Base-by-base conservation (phyloP, 2,797 vertebrate genomes). In the Danionella dracula region DNA sequence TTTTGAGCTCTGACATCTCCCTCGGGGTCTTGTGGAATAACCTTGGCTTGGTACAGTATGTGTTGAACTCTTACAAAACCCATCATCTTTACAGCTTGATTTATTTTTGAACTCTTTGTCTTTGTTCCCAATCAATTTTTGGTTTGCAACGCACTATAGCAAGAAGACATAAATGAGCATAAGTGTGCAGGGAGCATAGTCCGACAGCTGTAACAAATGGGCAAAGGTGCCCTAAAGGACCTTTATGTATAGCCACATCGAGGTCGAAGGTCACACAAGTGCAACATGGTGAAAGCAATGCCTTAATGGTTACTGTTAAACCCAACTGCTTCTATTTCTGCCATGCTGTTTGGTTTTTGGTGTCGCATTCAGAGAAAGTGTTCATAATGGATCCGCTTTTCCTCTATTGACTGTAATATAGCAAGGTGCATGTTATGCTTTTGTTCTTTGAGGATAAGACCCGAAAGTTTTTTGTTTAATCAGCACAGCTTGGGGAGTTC, bases 401-500 rank as follows among this genome's bases (percentile, higher is more conserved):
- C 1, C 4, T 37, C 15, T 10, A 4, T 40, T 0, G 7, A 10
- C 16, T 32, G 42, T 29, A 41, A 29, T 50, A 21, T 34, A 34
- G 4, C 1, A 8, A 3, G 6, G 8, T 58, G 23, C 9, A 21
- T 41, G 35, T 16, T 34, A 4, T 19, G 5, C 6, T 42, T 49
- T 57, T 72, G n/a, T 46, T 12, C 16, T 59, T 44, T 86, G 84
- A 84, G 84, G 84, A 84, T 79, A 79, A 73, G 37, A 74, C 69
- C 82, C 84, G 65, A 73, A 84, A 88, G 89, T 88, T 86, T 80
- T 84, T 77, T 85, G 86, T 86, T 89, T 88, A 86, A 78, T 76
- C 73, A 77, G 76, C 74, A 80, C 71, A 81, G 76, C 77, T 85
- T 76, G 68, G 82, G 78, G 80, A 81, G 83, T 85, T 85, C 81